Percentiles rank a stretch among this genome's conserved stretches.
phyloP scores from a whole-genome alignment of 2,888 invertebrate species.

The Drosophila ezoana region DNA sequence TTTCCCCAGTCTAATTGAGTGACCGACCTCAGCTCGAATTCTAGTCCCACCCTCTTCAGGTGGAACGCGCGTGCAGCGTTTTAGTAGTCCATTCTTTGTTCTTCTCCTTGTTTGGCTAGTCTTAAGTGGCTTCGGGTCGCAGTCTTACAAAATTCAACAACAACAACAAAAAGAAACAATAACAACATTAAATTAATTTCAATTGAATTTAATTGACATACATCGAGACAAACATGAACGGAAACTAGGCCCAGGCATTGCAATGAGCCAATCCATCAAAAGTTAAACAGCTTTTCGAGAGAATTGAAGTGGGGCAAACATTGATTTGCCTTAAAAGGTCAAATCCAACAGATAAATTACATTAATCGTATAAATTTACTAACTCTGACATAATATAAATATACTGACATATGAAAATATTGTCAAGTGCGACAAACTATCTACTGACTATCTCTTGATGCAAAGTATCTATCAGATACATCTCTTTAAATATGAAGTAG shows the following conservation, averaged over 20 bases:
- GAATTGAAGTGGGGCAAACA: conserved; percentile 22
- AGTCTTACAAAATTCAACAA: conserved; percentile 19
- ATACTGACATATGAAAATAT: too few relatives aligned
- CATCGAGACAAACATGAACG: conserved; percentile 22
- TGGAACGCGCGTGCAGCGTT: conserved; percentile 17
- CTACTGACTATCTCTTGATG: neutral
- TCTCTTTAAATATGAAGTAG: too few relatives aligned
- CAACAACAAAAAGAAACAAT: conserved; percentile 28
- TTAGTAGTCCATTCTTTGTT: conserved; percentile 20
- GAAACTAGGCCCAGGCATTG: conserved; percentile 15
- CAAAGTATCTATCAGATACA: neutral
- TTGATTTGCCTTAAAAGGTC: conserved; percentile 25
- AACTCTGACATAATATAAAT: too few relatives aligned
- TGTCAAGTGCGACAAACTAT: neutral
- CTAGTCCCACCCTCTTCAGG: conserved; percentile 22
- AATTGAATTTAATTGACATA: conserved; percentile 73
- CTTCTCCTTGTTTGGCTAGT: conserved; percentile 16
- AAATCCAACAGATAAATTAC: conserved; percentile 13
- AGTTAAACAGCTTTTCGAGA: conserved; percentile 16
- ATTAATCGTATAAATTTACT: too few relatives aligned
- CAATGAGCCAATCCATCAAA: conserved; percentile 26
- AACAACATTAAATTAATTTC: conserved; percentile 69
- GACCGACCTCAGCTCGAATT: too few relatives aligned
- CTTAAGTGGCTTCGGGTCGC: conserved; percentile 40
- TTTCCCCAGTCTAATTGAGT: conserved; percentile 30